Base-by-base conservation (phyloP, 2,888 invertebrate species). In the Invenusta paracnida region DNA sequence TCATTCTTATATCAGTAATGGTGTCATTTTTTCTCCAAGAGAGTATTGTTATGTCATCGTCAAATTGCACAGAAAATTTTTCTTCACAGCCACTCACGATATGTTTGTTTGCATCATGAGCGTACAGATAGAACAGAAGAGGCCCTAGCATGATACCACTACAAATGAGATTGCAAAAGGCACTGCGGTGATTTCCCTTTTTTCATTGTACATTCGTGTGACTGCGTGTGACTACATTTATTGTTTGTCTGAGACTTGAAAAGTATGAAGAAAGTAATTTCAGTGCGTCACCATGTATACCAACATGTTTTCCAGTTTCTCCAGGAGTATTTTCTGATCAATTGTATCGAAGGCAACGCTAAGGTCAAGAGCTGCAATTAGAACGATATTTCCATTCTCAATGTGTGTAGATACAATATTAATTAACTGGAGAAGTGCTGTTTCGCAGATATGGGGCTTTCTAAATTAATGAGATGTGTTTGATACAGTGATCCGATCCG, bases 181-280 rank as follows among this genome's bases (percentile, higher is more conserved):
- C 73, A 73, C 23, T 73, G 73, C 27, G 73, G 73, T 73, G 73
- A 73, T 73, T 73, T 25, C 73, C 5, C 73, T 73, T 73, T 73
- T 73, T 73, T 73, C 73, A 73, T 23, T 73, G 73, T 73, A 73
- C 73, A 73, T 73, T 25, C 73, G 73, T 73, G 73, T 73, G 48
- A 73, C n/a, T n/a, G n/a, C n/a, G n/a, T n/a, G n/a, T n/a, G n/a
- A n/a, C n/a, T n/a, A n/a, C n/a, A n/a, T n/a, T n/a, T n/a, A n/a
- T n/a, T n/a, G n/a, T 73, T 73, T 73, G 73, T 73, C 73, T 73
- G 2, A 5, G 73, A 73, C 27, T 73, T 73, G 27, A 73, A 73
- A 73, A 73, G 27, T 73, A 73, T 73, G 73, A 73, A 73, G 73
- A 13, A 13, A 73, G 17, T 2, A 73, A 25, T 73, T 73, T 73